Evolutionary conservation across 2,888 invertebrate species (phyloP).

Genomic region (Cryptus viduatorius): DNA sequence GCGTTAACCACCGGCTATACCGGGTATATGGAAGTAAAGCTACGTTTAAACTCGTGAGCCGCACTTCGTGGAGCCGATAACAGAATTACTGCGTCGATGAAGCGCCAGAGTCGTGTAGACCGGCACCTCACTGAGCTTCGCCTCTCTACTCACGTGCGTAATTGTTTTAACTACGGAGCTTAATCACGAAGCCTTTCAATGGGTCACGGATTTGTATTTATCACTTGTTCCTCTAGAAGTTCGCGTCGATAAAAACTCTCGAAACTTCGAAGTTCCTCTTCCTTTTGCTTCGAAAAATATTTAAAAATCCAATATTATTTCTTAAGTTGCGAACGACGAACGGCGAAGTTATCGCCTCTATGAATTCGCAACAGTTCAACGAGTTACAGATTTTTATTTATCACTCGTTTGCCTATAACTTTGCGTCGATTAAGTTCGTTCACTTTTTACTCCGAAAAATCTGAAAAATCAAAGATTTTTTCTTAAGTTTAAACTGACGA

Average conservation of each 20-base stretch:
- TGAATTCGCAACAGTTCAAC: slow-evolving; percentile 68
- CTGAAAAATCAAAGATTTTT: not conserved
- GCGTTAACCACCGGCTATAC: not conserved
- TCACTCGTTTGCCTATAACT: slow-evolving; percentile 25
- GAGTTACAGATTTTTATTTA: slow-evolving; percentile 73
- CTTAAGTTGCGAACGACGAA: no score
- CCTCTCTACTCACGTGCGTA: slow-evolving; percentile 63
- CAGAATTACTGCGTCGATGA: slow-evolving; percentile 74
- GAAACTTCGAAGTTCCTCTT: not conserved
- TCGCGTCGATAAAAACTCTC: not conserved
- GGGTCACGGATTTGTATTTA: slow-evolving; percentile 73
- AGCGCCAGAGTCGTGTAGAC: slow-evolving; percentile 70
- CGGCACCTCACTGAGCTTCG: slow-evolving; percentile 36
- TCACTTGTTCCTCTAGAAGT: slow-evolving; percentile 23
- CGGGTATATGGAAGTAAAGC: slow-evolving; percentile 12
- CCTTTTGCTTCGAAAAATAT: not conserved
- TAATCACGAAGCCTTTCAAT: slow-evolving; percentile 73
- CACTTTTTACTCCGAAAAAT: not conserved
- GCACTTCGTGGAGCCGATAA: slow-evolving; percentile 77
- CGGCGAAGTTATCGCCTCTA: no score
- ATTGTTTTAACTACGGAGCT: slow-evolving; percentile 76
- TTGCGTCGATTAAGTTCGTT: not conserved
- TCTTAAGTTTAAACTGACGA: not conserved
- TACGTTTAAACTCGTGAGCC: slow-evolving; percentile 58
- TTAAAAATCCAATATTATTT: not conserved